A percentile compares a stretch with the other conserved stretches of the same genome.
These are phyloP conservation scores for Julus scandinavius DNA, from an alignment of 2,888 invertebrate genomes.

Conservation along the genomic window DNA sequence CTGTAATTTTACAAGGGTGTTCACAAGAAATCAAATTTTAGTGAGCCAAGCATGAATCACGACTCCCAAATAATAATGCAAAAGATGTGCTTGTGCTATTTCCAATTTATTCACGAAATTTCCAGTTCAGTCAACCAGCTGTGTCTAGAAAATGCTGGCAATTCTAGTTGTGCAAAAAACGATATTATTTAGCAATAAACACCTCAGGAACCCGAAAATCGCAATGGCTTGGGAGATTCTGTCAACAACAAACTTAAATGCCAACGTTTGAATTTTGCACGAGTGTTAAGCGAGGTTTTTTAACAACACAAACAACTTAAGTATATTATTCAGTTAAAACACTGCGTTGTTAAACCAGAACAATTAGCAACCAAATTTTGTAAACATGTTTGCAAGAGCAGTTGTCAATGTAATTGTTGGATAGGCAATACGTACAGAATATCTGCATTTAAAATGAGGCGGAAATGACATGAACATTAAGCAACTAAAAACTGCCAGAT, in stretches of 20 bases:
- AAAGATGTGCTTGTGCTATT: not conserved
- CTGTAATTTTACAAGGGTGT: not conserved
- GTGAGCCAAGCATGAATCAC: no score
- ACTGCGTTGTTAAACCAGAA: constrained; percentile 28
- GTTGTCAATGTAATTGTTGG: not conserved
- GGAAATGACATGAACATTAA: constrained; percentile 21
- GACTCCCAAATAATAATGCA: not conserved
- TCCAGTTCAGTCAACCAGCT: constrained; percentile 9
- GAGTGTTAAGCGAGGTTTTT: not conserved
- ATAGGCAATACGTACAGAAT: constrained; percentile 26
- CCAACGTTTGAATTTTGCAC: not conserved
- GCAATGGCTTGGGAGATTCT: constrained; percentile 31
- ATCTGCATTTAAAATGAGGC: constrained; percentile 10
- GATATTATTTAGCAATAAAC: constrained; percentile 40
- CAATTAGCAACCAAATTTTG: constrained; percentile 30
- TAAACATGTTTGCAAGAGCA: constrained; percentile 14
- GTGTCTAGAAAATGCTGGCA: constrained; percentile 24
- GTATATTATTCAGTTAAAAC: constrained; percentile 37
- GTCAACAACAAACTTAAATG: constrained; percentile 8
- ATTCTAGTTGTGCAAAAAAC: constrained; percentile 23
- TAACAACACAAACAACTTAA: constrained; percentile 42
- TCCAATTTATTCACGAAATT: constrained; percentile 36
- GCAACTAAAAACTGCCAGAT: constrained; percentile 41
- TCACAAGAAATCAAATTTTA: no score
- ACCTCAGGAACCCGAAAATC: not conserved